A percentile compares a stretch with the other conserved stretches of the same genome.
These are phyloP conservation scores for Merodon equestris DNA, from an alignment of 2,888 invertebrate species.

Conservation along the genomic window DNA sequence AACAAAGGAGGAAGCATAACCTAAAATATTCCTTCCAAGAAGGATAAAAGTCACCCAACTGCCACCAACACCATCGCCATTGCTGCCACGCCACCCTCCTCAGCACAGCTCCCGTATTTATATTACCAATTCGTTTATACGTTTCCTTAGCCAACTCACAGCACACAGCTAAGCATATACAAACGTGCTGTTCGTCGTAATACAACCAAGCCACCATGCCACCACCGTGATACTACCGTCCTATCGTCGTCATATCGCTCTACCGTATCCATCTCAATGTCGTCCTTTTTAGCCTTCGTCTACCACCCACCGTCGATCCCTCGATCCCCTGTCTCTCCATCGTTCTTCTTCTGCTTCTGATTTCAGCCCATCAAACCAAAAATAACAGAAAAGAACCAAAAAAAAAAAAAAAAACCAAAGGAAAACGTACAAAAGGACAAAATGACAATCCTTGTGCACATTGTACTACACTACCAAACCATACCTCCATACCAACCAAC, in stretches of 20 bases:
- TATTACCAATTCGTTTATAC: constrained; percentile 69
- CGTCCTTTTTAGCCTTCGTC: constrained; percentile 55
- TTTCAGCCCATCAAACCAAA: constrained; percentile 45
- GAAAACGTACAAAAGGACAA: constrained; percentile 66
- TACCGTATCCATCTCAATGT: constrained; percentile 66
- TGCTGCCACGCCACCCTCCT: constrained; percentile 9
- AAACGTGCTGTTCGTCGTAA: constrained; percentile 1
- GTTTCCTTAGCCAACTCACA: constrained; percentile 66
- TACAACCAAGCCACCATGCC: constrained; percentile 27
- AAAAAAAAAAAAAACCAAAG: constrained; percentile 53
- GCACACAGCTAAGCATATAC: constrained; percentile 64
- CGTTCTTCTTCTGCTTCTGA: constrained; percentile 15
- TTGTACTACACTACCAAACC: constrained; percentile 54
- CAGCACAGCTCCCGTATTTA: constrained; percentile 62
- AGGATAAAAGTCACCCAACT: constrained; percentile 65
- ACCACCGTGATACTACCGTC: constrained; percentile 43
- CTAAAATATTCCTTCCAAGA: constrained; percentile 66
- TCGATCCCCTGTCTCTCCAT: neutral
- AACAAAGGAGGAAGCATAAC: constrained; percentile 62
- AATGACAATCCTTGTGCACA: constrained; percentile 68
- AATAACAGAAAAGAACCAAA: constrained; percentile 11
- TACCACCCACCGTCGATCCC: constrained; percentile 17
- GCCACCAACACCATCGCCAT: neutral
- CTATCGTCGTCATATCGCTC: constrained; percentile 62
- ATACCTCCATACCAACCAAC: constrained; percentile 7